Evolutionary conservation across 1,140 invertebrate genomes (phyloP).

Genomic region (Trialeurodes vaporariorum): DNA sequence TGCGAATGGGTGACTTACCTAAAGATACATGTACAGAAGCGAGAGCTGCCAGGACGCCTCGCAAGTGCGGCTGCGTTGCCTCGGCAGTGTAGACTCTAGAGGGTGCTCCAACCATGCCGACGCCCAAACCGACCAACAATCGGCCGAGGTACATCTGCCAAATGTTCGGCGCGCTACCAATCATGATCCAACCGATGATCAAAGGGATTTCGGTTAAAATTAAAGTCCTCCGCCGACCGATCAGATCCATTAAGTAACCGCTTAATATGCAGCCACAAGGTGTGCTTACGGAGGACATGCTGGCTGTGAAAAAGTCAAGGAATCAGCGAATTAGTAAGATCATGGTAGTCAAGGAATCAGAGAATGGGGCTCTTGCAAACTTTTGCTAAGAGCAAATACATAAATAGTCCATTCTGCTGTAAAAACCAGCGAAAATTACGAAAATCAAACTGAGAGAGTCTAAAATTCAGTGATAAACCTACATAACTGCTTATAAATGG

Average conservation of each 20-base stretch:
- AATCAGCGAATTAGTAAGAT: too few relatives aligned
- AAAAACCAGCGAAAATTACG: too few relatives aligned
- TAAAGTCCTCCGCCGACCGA: slow-evolving; percentile 50
- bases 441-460: too few relatives aligned
- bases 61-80: slow-evolving; percentile 52
- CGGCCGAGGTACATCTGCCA: slow-evolving; percentile 47
- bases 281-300: slow-evolving; percentile 54
- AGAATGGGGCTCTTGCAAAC: too few relatives aligned
- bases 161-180: slow-evolving; percentile 43
- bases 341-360: too few relatives aligned
- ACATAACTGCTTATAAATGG: too few relatives aligned
- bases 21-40: slow-evolving; percentile 41
- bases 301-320: slow-evolving; percentile 46
- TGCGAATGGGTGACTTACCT: slow-evolving; percentile 22
- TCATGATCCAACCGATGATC: slow-evolving; percentile 53
- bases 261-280: slow-evolving; percentile 56
- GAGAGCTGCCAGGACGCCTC: slow-evolving; percentile 50
- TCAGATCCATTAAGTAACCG: slow-evolving; percentile 55
- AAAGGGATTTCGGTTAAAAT: slow-evolving; percentile 55
- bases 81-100: slow-evolving; percentile 54
- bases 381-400: too few relatives aligned
- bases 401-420: too few relatives aligned
- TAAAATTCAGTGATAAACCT: too few relatives aligned
- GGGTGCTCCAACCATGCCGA: slow-evolving; percentile 56
- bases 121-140: slow-evolving; percentile 48